Percentiles rank a stretch among this genome's conserved stretches.
Evolutionary conservation across 2,888 invertebrate species (phyloP).

Genomic region (Hylaea fasciaria): DNA sequence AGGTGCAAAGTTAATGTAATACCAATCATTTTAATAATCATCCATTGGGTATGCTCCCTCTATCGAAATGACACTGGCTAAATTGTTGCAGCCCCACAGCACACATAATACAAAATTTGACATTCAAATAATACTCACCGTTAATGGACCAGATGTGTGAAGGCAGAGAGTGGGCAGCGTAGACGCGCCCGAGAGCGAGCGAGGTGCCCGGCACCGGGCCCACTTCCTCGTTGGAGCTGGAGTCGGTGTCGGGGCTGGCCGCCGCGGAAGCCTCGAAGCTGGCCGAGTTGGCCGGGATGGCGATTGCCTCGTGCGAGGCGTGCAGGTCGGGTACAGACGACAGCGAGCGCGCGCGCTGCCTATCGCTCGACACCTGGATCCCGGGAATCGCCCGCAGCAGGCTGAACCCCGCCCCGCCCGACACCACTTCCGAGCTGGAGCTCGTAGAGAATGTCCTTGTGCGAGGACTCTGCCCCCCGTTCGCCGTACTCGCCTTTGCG

Average conservation of each 20-base stretch:
- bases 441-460: slow-evolving; percentile 91
- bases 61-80: no score
- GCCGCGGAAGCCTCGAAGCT: slow-evolving; percentile 87
- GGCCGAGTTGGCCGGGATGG: slow-evolving; percentile 86
- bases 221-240: slow-evolving; percentile 88
- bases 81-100: no score
- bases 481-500: slow-evolving; percentile 93
- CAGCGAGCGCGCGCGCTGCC: slow-evolving; percentile 92
- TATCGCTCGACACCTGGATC: slow-evolving; percentile 89
- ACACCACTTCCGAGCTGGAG: slow-evolving; percentile 87
- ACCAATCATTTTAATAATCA: no score
- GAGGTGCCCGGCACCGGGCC: slow-evolving; percentile 71
- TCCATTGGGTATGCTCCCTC: no score
- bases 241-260: slow-evolving; percentile 88
- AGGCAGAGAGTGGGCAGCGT: slow-evolving; percentile 95
- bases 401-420: slow-evolving; percentile 87
- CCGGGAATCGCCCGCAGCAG: slow-evolving; percentile 89
- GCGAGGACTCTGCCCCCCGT: slow-evolving; percentile 90
- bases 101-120: no score
- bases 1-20: no score
- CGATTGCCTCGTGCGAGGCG: slow-evolving; percentile 85
- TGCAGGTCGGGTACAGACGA: slow-evolving; percentile 93
- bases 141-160: slow-evolving; percentile 97
- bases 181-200: slow-evolving; percentile 90
- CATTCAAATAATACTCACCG: slow-evolving; percentile 87